Base-by-base conservation (phyloP, 2,113 vertebrate species). In the Mustela lutreola region DNA sequence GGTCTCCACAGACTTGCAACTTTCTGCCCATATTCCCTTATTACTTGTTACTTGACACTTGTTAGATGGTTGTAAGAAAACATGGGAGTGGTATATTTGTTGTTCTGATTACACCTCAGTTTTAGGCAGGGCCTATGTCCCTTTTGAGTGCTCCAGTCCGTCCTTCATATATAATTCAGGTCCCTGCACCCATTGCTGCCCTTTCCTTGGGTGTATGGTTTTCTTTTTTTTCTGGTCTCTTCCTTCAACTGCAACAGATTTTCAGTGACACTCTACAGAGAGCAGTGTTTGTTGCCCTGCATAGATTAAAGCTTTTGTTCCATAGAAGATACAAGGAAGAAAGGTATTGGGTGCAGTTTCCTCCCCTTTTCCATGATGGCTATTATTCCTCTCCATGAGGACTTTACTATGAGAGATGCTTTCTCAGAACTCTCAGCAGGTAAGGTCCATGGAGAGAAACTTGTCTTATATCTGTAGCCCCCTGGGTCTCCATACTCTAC, bases 81-180 rank as follows among this genome's bases (percentile, higher is more conserved):
- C 45, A 4, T 33, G 36, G 45, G 11, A 71, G 26, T 58, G 19
- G 42, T 62, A 15, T 80, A 42, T 79, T 31, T 89, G 63, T 65
- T 73, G 36, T 73, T 97, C 85, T 73, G 14, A 95, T 84, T 39
- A 90, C 86, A 48, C 31, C 8, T 95, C 63, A 75, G n/a, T 63
- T 86, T 97, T 90, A 60, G 26, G 48, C 65, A 82, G n/a, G 63
- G 12, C 11, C 11, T 78, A 7, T 80, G 21, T 48, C 48, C 33
- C 60, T 87, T 94, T 65, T 88, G 14, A 19, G 15, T 45, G 21
- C 26, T 89, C 21, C 18, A 79, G 22, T 50, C 7, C n/a, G 33
- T 89, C 31, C 31, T 11, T 3, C n/a, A 70, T 45, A 36, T 60
- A 91, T 78, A 75, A 91, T 58, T 83, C 42, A 92, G 45, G 70